These are phyloP conservation scores for Microcebus lehilahytsara DNA, from an alignment of 2,113 vertebrate genomes.

Conservation along the genomic window DNA sequence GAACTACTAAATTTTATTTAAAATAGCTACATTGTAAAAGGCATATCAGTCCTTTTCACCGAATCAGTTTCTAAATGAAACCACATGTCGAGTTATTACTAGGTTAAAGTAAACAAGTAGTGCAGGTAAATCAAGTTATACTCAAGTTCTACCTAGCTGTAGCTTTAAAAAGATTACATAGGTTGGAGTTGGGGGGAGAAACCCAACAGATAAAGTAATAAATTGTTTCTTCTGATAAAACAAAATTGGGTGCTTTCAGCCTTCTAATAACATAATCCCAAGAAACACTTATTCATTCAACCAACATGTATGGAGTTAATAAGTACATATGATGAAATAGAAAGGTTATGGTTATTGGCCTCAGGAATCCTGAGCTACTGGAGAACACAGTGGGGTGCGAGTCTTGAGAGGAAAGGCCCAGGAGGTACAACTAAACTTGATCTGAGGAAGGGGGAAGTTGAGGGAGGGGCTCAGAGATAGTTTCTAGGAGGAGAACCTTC, in stretches of 20 bases:
- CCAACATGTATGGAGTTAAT: neutral
- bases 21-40: neutral
- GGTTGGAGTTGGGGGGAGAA: neutral
- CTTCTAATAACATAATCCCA: neutral
- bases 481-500: neutral
- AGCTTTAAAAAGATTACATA: neutral
- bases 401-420: neutral
- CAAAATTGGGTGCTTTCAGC: neutral
- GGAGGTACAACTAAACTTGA: neutral
- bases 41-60: neutral
- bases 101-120: neutral
- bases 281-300: constrained; percentile 18
- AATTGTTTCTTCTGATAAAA: neutral
- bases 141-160: neutral
- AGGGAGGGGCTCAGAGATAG: neutral
- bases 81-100: neutral
- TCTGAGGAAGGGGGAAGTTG: neutral
- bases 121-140: constrained; percentile 4
- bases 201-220: neutral
- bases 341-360: neutral
- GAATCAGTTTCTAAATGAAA: constrained; percentile 22
- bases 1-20: constrained; percentile 26
- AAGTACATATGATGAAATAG: neutral
- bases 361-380: neutral
- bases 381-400: neutral